phyloP scores from a whole-genome alignment of 1,140 invertebrate species.

The Heliconius himera region DNA sequence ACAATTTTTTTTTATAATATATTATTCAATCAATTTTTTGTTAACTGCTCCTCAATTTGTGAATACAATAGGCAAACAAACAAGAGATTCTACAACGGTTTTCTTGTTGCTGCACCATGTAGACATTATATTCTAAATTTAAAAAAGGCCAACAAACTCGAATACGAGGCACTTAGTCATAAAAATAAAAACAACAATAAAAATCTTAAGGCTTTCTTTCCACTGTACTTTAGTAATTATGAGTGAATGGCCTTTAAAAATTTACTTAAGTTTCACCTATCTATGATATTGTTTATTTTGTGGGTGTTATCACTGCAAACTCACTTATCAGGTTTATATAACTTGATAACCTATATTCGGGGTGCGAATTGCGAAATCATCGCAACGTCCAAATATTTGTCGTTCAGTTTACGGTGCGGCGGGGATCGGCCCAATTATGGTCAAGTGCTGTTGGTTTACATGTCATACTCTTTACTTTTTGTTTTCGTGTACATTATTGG shows the following conservation, averaged over 20 bases:
- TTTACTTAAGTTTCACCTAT: not conserved
- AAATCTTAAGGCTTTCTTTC: not conserved
- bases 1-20: not conserved
- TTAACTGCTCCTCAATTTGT: too few species aligned
- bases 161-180: too few species aligned
- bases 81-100: too few species aligned
- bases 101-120: too few species aligned
- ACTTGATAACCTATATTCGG: conserved; percentile 52
- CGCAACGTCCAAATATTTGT: conserved; percentile 43
- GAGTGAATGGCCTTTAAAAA: not conserved
- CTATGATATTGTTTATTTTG: not conserved
- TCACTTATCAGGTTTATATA: conserved; percentile 34
- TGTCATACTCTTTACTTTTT: not conserved
- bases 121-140: too few species aligned
- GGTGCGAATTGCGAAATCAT: conserved; percentile 40
- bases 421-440: conserved; percentile 32
- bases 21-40: too few species aligned
- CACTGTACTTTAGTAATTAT: not conserved
- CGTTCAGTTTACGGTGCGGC: conserved; percentile 30
- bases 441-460: conserved; percentile 14
- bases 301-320: conserved; percentile 40
- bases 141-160: too few species aligned
- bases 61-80: too few species aligned
- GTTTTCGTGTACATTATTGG: not conserved
- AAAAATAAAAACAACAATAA: not conserved